Evolutionary conservation across 2,888 invertebrate species (phyloP).

Genomic region (Empis stercorea): DNA sequence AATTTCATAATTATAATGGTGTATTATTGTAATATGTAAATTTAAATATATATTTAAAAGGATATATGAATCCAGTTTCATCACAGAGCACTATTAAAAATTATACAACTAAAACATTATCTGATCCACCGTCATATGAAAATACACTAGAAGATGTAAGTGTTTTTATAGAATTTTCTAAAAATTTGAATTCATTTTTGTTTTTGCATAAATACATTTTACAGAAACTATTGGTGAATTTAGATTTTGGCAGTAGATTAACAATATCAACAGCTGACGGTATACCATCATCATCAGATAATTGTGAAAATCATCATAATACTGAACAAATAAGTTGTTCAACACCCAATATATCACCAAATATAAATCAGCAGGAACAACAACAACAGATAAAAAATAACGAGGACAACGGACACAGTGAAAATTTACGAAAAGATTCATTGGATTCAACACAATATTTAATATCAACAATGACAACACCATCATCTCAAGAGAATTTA

Average conservation of each 20-base stretch:
- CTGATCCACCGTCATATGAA: too few species aligned
- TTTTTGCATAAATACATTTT: not conserved
- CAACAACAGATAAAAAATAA: slow-evolving; percentile 11
- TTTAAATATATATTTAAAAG: too few species aligned
- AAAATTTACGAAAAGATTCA: slow-evolving; percentile 23
- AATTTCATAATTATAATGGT: too few species aligned
- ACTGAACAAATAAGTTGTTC: slow-evolving; percentile 6
- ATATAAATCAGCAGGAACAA: not conserved
- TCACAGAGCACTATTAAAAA: too few species aligned
- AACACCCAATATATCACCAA: slow-evolving; percentile 10
- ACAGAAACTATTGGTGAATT: slow-evolving; percentile 14
- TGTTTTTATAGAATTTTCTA: too few species aligned
- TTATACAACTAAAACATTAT: too few species aligned
- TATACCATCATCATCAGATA: not conserved
- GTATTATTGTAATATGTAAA: too few species aligned
- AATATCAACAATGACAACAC: slow-evolving; percentile 22
- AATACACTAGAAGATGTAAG: too few species aligned
- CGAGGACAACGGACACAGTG: slow-evolving; percentile 14
- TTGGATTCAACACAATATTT: slow-evolving; percentile 24
- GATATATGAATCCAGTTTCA: too few species aligned
- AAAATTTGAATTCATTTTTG: too few species aligned
- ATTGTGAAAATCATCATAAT: slow-evolving; percentile 10
- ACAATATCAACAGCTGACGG: slow-evolving; percentile 23
- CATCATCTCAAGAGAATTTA: slow-evolving; percentile 22
- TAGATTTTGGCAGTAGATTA: slow-evolving; percentile 23